Percentiles rank a stretch among this genome's conserved stretches.
Evolutionary conservation across 2,113 vertebrate species (phyloP).

Genomic region (Charadrius vociferus): DNA sequence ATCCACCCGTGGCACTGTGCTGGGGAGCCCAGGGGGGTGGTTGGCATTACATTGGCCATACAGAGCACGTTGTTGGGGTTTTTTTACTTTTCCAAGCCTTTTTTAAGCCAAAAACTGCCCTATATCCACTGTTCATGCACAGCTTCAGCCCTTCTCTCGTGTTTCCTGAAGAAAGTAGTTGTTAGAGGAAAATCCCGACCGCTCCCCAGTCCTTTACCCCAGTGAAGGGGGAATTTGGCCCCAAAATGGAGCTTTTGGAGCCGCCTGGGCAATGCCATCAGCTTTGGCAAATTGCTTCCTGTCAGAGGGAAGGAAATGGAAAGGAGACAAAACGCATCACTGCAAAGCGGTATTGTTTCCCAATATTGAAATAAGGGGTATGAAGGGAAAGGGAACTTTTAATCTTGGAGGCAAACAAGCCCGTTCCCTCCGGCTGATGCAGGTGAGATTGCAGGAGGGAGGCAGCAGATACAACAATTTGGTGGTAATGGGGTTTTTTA

Average conservation of each 20-base stretch:
- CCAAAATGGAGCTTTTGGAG: background rate
- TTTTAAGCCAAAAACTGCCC: background rate
- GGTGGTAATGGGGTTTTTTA: background rate
- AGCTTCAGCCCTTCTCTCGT: background rate
- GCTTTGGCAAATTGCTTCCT: background rate
- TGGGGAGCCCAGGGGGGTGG: rapidly evolving
- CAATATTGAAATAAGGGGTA: background rate
- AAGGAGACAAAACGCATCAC: background rate
- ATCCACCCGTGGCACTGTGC: background rate
- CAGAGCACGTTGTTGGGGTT: rapidly evolving
- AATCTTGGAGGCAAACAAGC: background rate
- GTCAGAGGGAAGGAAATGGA: background rate
- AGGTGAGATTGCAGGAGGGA: background rate
- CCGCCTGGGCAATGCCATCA: background rate
- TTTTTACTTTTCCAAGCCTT: background rate
- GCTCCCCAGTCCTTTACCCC: background rate
- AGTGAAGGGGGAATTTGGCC: background rate
- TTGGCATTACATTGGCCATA: background rate
- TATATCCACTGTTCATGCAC: background rate
- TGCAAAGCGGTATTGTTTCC: background rate
- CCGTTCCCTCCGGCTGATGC: background rate
- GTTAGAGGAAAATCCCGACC: background rate
- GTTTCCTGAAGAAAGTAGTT: background rate
- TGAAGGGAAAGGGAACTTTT: background rate
- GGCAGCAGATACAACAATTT: background rate